These are phyloP conservation scores for Camponotus floridanus DNA, from an alignment of 1,140 invertebrate genomes.

Conservation along the genomic window DNA sequence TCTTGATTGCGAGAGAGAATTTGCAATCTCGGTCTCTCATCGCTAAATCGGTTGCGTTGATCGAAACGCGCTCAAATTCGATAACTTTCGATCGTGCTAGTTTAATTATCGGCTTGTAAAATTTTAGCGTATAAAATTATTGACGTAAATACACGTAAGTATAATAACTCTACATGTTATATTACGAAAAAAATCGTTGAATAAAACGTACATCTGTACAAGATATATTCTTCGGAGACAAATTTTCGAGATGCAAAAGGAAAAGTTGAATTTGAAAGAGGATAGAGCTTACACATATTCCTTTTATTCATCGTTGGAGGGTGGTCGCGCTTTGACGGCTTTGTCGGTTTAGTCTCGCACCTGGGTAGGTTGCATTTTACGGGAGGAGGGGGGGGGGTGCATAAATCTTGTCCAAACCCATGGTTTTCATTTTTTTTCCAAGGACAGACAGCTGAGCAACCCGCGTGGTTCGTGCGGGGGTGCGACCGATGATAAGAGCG, in stretches of 20 bases:
- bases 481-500: slow-evolving; percentile 75
- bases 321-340: not conserved
- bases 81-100: not conserved
- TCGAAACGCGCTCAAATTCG: not conserved
- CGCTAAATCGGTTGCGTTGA: not conserved
- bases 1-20: not conserved
- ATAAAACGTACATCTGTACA: too few species aligned
- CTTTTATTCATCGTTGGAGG: slow-evolving; percentile 24
- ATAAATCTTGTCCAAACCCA: slow-evolving; percentile 64
- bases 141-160: not conserved
- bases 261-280: not conserved
- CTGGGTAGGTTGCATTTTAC: slow-evolving; percentile 50
- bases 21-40: not conserved
- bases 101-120: not conserved
- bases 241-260: not conserved
- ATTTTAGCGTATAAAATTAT: not conserved
- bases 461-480: slow-evolving; percentile 61
- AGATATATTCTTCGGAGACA: not conserved
- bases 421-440: slow-evolving; percentile 53
- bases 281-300: not conserved
- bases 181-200: not conserved
- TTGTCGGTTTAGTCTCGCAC: slow-evolving; percentile 16
- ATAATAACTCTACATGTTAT: not conserved
- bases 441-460: slow-evolving; percentile 76
- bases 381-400: slow-evolving; percentile 17